Percentiles rank a stretch among this genome's conserved stretches.
Evolutionary conservation across 1,140 invertebrate genomes (phyloP).

Genomic region (Oncopodura yosiiana): DNA sequence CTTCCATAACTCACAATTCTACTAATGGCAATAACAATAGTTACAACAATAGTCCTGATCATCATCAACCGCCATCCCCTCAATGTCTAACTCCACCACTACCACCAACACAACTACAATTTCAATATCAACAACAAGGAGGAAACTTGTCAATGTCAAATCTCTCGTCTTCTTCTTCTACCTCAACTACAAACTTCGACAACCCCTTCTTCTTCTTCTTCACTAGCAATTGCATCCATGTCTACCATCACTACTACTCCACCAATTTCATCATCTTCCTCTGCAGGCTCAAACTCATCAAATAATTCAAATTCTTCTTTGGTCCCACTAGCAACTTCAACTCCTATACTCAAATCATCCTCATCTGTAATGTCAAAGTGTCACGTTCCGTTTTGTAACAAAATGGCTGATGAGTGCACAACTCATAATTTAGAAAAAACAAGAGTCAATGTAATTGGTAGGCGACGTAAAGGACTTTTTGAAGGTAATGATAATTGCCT

Average conservation of each 20-base stretch:
- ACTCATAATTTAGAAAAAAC: too few species aligned
- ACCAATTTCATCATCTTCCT: not conserved
- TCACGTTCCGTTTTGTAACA: slow-evolving; percentile 22
- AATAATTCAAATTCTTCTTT: not conserved
- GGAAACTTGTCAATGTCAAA: not conserved
- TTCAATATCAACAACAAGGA: not conserved
- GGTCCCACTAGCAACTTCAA: not conserved
- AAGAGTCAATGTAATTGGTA: not conserved
- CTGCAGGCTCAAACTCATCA: not conserved
- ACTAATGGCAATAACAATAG: slow-evolving; percentile 7
- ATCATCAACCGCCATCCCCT: slow-evolving; percentile 6
- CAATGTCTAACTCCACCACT: not conserved
- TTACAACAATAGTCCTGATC: slow-evolving; percentile 6
- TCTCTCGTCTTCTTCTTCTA: slow-evolving; percentile 2
- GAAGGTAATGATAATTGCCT: too few species aligned
- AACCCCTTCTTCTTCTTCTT: slow-evolving; percentile 8
- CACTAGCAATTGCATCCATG: slow-evolving; percentile 1
- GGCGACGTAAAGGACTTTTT: slow-evolving; percentile 2
- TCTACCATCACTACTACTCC: slow-evolving; percentile 4
- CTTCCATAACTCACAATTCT: not conserved
- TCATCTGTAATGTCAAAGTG: slow-evolving; percentile 12
- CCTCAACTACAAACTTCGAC: too few species aligned
- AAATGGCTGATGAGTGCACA: slow-evolving; percentile 4
- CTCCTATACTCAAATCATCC: not conserved
- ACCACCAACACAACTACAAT: not conserved